Evolutionary conservation across 2,888 invertebrate species (phyloP), one percentile per base, ranked within the genome.

Genomic region (Scaptomyza polygonia): DNA sequence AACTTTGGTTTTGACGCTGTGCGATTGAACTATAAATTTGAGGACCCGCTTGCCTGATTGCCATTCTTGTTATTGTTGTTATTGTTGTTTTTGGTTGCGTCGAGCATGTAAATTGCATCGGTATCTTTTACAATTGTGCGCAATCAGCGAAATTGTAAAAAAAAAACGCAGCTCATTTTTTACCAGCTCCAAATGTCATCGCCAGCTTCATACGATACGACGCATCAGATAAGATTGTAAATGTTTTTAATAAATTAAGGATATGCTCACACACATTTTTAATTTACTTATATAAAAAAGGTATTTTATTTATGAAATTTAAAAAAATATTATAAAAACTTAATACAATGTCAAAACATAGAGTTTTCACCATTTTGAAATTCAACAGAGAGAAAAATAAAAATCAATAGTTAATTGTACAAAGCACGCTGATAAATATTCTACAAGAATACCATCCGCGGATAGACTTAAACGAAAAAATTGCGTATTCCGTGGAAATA

Each of bases 171-270:
- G 75, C 77, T 89, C 76, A 71, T 76, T 78, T 72, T 67, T 78
- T 68, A 71, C 55, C 69, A 62, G 66, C 58, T 47, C 56, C 70
- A 62, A 39, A 67, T 44, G 43, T 53, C 48, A 12, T n/a, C 32
- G 21, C 29, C 18, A 34, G 27, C 36, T 18, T 11, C 4, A 34
- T 14, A 36, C 16, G 39, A 53, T 64, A 29, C 52, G 71, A 67
- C 59, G 47, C 73, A 72, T 62, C 55, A 30, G 27, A 45, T 88
- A 86, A 85, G 86, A 87, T 83, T 48, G 14, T 53, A 85, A 85
- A 89, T 86, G 80, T 89, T 86, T 90, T 89, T 90, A 91, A 91
- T 90, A 86, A 86, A 87, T 80, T 71, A 55, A 66, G 54, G 47
- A 40, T 5, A 32, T 32, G 0, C 5, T 1, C 32, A 32, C 12